These are phyloP conservation scores for Pao palembangensis DNA, from an alignment of 2,113 vertebrate species.

Conservation along the genomic window DNA sequence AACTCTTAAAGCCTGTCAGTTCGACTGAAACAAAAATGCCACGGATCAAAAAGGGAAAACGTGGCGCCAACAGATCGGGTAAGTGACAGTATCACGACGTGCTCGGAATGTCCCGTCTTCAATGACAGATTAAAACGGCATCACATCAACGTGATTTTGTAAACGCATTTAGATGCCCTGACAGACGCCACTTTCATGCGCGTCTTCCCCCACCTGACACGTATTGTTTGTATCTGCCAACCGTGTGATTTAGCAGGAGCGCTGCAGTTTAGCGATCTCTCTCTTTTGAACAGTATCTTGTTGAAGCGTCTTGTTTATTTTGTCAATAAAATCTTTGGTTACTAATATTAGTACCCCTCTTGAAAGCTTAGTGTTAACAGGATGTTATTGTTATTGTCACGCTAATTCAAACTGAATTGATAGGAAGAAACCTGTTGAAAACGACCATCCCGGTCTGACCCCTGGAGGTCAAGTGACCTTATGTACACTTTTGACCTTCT, in stretches of 20 bases:
- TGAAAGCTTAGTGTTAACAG: background rate
- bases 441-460: too few species aligned
- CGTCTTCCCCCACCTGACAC: too few species aligned
- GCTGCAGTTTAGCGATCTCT: background rate
- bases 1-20: background rate
- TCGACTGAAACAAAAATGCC: constrained; percentile 62
- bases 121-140: too few species aligned
- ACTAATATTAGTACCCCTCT: background rate
- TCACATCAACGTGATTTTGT: too few species aligned
- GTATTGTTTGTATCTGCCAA: too few species aligned
- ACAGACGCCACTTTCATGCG: too few species aligned
- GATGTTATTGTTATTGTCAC: constrained; percentile 27
- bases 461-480: constrained; percentile 5
- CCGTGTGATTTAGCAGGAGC: background rate
- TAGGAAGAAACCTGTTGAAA: background rate
- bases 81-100: constrained; percentile 31
- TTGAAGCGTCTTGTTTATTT: background rate
- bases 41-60: constrained; percentile 76
- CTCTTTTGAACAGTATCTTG: too few species aligned
- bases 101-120: too few species aligned
- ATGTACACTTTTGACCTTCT: background rate
- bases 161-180: too few species aligned
- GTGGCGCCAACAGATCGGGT: constrained; percentile 71
- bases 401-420: background rate
- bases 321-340: background rate